A percentile compares a stretch with the other conserved stretches of the same genome.
These are phyloP conservation scores for Latrodectus hesperus DNA, from an alignment of 2,888 invertebrate genomes.

Conservation along the genomic window DNA sequence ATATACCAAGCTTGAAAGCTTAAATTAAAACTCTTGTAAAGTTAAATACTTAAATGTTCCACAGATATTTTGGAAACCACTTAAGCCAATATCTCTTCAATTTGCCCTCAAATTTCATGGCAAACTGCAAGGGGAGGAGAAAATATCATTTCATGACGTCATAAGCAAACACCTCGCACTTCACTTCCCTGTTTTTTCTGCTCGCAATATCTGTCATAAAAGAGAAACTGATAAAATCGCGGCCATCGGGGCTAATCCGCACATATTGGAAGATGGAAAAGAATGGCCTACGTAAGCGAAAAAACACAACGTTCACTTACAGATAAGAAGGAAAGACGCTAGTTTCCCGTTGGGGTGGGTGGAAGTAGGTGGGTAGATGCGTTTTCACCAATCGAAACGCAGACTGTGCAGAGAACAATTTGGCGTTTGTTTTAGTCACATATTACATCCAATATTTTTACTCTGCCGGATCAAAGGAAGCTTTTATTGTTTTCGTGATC, in stretches of 20 bases:
- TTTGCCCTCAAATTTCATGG: too few relatives aligned
- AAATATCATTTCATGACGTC: too few relatives aligned
- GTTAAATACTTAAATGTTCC: too few relatives aligned
- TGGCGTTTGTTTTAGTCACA: constrained; percentile 60
- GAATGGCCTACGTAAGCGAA: background rate
- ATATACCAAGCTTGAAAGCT: too few relatives aligned
- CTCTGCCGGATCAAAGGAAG: constrained; percentile 37
- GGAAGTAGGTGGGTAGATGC: background rate
- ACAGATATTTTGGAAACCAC: too few relatives aligned
- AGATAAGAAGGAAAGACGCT: background rate
- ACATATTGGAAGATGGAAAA: background rate
- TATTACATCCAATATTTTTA: constrained; percentile 55
- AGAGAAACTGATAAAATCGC: background rate
- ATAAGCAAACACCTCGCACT: background rate
- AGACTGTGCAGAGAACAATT: constrained; percentile 52
- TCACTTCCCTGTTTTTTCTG: background rate
- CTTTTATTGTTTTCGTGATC: constrained; percentile 39
- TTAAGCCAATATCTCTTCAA: too few relatives aligned
- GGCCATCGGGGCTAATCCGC: background rate
- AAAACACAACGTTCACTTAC: background rate
- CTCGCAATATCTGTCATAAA: background rate
- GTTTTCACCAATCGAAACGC: constrained; percentile 31
- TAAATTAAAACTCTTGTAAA: too few relatives aligned
- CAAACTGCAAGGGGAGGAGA: too few relatives aligned
- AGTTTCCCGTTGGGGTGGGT: background rate